Evolutionary conservation across 2,888 invertebrate genomes (phyloP).

Genomic region (Halictus ligatus): DNA sequence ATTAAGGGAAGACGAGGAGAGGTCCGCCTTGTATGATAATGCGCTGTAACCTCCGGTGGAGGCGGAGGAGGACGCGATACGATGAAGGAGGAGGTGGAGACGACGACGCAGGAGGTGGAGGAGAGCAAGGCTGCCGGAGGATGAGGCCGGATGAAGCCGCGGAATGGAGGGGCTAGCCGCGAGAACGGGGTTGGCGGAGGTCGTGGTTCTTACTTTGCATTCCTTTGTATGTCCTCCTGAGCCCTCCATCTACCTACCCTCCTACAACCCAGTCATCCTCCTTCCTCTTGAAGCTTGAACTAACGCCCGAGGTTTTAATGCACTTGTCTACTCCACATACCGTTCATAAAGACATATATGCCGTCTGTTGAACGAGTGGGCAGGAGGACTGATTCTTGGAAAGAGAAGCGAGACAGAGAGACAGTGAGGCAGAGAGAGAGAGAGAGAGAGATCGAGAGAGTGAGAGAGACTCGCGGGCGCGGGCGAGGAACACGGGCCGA

Average conservation of each 20-base stretch:
- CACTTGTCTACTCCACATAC: slow-evolving; percentile 84
- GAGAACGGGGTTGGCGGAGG: slow-evolving; percentile 63
- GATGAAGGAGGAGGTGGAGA: slow-evolving; percentile 75
- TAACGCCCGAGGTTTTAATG: slow-evolving; percentile 84
- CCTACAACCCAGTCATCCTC: slow-evolving; percentile 67
- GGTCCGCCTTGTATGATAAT: slow-evolving; percentile 81
- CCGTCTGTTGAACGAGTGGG: slow-evolving; percentile 77
- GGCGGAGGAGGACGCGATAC: slow-evolving; percentile 70
- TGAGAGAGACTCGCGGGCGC: not conserved
- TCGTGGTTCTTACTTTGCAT: slow-evolving; percentile 83
- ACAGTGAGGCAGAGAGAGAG: slow-evolving; percentile 42
- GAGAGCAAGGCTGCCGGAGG: slow-evolving; percentile 44
- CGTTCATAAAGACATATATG: slow-evolving; percentile 83
- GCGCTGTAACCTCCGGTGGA: slow-evolving; percentile 78
- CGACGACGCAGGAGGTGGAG: slow-evolving; percentile 50
- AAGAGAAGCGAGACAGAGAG: slow-evolving; percentile 61
- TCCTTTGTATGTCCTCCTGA: slow-evolving; percentile 82
- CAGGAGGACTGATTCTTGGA: slow-evolving; percentile 73
- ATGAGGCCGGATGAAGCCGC: slow-evolving; percentile 43
- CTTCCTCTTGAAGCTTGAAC: slow-evolving; percentile 81
- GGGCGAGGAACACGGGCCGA: slow-evolving; percentile 34
- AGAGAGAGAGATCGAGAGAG: slow-evolving; percentile 35
- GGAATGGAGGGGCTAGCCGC: slow-evolving; percentile 48
- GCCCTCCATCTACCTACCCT: slow-evolving; percentile 70
- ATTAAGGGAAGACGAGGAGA: slow-evolving; percentile 77